Base-by-base conservation (phyloP, 2,888 invertebrate species). In the Drosophila sordidula region DNA sequence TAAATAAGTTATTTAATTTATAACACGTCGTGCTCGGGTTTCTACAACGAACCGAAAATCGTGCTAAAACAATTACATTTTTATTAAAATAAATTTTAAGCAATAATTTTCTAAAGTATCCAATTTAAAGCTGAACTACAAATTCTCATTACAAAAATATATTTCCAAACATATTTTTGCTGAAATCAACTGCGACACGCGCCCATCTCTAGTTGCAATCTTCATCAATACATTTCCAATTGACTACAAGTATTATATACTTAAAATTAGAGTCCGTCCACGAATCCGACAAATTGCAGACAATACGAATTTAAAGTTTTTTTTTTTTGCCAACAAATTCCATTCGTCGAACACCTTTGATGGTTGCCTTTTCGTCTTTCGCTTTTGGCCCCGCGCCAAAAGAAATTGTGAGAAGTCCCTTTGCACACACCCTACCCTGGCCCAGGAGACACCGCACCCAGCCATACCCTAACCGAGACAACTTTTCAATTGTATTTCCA, bases 201-300 rank as follows among this genome's bases (percentile, higher is more conserved):
- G 34, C 12, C 2, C 34, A 34, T 34, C 34, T 11, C 12, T 12
- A 12, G 12, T 61, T 42, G 45, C 64, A 51, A 22, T 67, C 55
- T 42, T 65, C 46, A 52, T 26, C 9, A 65, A 66, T 56, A 55
- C 67, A 32, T 62, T 58, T 58, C 57, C 64, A 70, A 70, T 70
- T 64, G 69, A 68, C 61, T 34, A 65, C 51, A 64, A 57, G 70
- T 64, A 70, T 65, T 70, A 69, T 46, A 42, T 42, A 62, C 54
- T 44, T 54, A 54, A 54, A 64, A 42, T 70, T 70, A 70, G 64
- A 70, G 70, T 70, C 70, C 70, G 70, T 70, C 70, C 70, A 70
- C 56, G 46, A 29, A 36, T 26, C 56, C 56, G 39, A 46, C 16
- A 39, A 50, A 39, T 58, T 47, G 58, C 66, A 51, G 55, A 63